Evolutionary conservation across 2,113 vertebrate species (phyloP), one percentile per base, ranked within the genome.

Genomic region (Tragelaphus imberbis): DNA sequence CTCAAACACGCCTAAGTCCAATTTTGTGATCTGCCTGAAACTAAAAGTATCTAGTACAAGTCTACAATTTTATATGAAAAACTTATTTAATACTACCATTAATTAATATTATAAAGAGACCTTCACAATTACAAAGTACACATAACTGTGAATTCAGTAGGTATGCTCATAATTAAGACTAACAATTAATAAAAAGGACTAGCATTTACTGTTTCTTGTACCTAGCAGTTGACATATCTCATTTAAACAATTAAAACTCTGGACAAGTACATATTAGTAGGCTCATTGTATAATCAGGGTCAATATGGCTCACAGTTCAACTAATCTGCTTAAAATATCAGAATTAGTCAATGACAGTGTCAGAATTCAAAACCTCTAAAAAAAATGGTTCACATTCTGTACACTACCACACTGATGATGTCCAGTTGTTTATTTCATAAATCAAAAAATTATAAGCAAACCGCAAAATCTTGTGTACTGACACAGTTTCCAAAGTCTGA

Each of bases 381-480:
- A 80, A 93, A 94, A 90, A 40, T 2, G 36, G 77, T 40, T 33
- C 40, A 75, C 55, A 77, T 55, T 84, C 49, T 90, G 75, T 55
- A 89, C 14, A 82, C 5, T 68, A 86, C 30, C 63, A 59, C 15
- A 81, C 28, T 65, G 33, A 28, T 77, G 4, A 82, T 84, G 87
- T 90, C 36, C 47, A 90, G 56, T 85, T 96, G 44, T 95, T 95
- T 92, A 77, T 56, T 94, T 94, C n/a, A 97, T 14, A 90, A 95
- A 82, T 19, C 49, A 81, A 13, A 88, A 55, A 84, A 77, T 95
- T 84, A 63, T 84, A 96, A 92, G 51, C 71, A 88, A 88, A 97
- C 21, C 84, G 47, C 7, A 91, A 95, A 93, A 79, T 40, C 59
- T 10, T 77, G 19, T 47, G 23, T 25, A 65, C 12, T 65, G 58